Evolutionary conservation across 1,140 invertebrate genomes (phyloP).

Genomic region (Lordiphosa collinella): DNA sequence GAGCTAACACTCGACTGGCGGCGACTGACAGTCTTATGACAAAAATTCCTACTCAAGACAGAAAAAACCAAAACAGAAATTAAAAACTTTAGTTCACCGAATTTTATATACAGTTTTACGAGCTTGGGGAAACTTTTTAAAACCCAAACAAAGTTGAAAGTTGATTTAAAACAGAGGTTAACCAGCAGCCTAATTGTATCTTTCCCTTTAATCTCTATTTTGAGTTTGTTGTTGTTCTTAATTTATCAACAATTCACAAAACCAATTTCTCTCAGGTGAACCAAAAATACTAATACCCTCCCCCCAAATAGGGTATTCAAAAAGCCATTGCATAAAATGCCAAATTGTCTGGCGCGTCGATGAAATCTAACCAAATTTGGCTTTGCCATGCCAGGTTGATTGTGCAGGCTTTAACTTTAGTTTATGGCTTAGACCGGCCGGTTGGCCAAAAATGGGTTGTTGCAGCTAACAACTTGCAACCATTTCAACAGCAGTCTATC

Average conservation of each 20-base stretch:
- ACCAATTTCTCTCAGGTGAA: too few relatives aligned
- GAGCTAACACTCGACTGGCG: conserved; percentile 36
- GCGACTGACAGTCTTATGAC: conserved; percentile 35
- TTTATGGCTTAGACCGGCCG: conserved; percentile 61
- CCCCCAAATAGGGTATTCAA: conserved; percentile 8
- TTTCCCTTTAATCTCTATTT: too few relatives aligned
- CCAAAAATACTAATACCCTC: too few relatives aligned
- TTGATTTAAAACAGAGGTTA: too few relatives aligned
- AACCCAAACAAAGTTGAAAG: too few relatives aligned
- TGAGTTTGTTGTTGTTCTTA: too few relatives aligned
- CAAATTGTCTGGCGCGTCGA: conserved; percentile 59
- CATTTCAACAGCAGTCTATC: conserved; percentile 23
- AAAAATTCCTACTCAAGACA: conserved; percentile 20
- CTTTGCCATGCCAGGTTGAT: conserved; percentile 30
- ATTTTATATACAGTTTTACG: conserved; percentile 9
- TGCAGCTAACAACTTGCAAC: conserved; percentile 75
- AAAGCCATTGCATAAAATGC: conserved; percentile 64
- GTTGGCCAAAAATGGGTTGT: conserved; percentile 54
- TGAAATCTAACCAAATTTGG: conserved; percentile 59
- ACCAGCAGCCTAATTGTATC: too few relatives aligned
- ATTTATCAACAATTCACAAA: too few relatives aligned
- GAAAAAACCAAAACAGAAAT: too few relatives aligned
- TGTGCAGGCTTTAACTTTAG: conserved; percentile 39
- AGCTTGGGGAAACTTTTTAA: too few relatives aligned
- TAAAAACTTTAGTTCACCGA: neutral